These are phyloP conservation scores for Hydroisotoma schaefferi DNA, from an alignment of 2,888 invertebrate species.

Conservation along the genomic window DNA sequence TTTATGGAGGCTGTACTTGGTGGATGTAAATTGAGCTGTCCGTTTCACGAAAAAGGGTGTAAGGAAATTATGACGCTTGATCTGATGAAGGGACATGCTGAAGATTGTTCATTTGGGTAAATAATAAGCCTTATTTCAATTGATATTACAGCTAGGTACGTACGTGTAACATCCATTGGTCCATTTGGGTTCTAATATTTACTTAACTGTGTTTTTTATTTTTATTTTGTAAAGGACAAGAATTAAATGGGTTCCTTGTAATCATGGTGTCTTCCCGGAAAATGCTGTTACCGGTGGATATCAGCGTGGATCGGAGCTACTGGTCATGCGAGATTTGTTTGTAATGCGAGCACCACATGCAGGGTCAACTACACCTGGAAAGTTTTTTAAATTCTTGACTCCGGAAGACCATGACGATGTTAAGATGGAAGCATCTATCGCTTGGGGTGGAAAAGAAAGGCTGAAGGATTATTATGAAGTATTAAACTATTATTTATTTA, in stretches of 20 bases:
- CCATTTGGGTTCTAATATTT: neutral
- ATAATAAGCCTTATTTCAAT: no score
- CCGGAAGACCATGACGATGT: no score
- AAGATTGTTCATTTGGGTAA: constrained; percentile 9
- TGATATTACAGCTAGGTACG: neutral
- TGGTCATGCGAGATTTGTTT: no score
- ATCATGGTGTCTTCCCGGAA: neutral
- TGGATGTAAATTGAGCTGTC: constrained; percentile 22
- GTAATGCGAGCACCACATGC: neutral
- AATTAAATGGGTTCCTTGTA: constrained; percentile 7
- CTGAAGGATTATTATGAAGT: constrained; percentile 1
- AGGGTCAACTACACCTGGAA: constrained; percentile 9
- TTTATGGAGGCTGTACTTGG: constrained; percentile 28
- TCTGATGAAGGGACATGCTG: constrained; percentile 8
- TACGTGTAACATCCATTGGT: neutral
- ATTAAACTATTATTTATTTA: neutral
- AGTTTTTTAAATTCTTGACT: constrained; percentile 8
- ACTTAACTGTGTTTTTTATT: no score
- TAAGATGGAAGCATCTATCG: no score
- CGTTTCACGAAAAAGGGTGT: constrained; percentile 4
- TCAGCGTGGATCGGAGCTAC: constrained; percentile 1
- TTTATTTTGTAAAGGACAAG: neutral
- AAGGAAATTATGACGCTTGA: neutral
- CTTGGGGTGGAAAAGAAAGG: constrained; percentile 9
- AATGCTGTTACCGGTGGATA: neutral